Conservation (phyloP, 2,888 invertebrate species). For the Tipula unca region DNA sequence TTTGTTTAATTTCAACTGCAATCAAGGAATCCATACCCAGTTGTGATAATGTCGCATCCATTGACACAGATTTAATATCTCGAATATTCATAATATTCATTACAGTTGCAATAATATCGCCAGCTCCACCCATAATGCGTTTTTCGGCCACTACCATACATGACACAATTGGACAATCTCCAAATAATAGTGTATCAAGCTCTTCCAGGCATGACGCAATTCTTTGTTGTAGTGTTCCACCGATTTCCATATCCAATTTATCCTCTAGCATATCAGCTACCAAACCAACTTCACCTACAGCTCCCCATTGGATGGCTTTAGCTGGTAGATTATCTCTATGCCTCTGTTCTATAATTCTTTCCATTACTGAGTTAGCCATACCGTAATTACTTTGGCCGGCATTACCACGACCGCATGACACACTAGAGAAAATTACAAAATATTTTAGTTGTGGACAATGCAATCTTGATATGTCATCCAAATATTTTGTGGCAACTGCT, state of each 20-base stretch:
- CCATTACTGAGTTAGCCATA: conserved; percentile 60
- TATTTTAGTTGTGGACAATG: conserved; percentile 51
- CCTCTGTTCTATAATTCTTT: conserved; percentile 72
- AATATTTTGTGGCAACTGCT: conserved; percentile 33
- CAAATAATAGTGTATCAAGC: too few species aligned
- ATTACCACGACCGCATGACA: conserved; percentile 33
- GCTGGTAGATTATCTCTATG: conserved; percentile 61
- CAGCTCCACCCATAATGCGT: conserved; percentile 46
- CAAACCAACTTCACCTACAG: conserved; percentile 55
- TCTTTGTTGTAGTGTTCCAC: too few species aligned
- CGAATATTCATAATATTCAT: conserved; percentile 58
- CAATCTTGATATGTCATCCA: conserved; percentile 58
- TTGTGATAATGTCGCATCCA: conserved; percentile 57
- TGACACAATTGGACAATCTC: too few species aligned
- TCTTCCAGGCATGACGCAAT: too few species aligned
- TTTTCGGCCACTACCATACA: conserved; percentile 51
- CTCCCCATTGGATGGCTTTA: conserved; percentile 87
- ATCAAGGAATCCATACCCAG: conserved; percentile 96
- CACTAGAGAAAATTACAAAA: conserved; percentile 88
- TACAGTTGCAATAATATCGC: conserved; percentile 63
- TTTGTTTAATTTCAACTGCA: conserved; percentile 94
- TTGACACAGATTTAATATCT: conserved; percentile 50
- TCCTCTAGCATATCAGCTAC: too few species aligned
- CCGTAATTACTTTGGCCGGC: too few species aligned
- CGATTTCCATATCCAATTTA: too few species aligned